Base-by-base conservation (phyloP, 2,113 vertebrate genomes). In the Ameiurus melas region DNA sequence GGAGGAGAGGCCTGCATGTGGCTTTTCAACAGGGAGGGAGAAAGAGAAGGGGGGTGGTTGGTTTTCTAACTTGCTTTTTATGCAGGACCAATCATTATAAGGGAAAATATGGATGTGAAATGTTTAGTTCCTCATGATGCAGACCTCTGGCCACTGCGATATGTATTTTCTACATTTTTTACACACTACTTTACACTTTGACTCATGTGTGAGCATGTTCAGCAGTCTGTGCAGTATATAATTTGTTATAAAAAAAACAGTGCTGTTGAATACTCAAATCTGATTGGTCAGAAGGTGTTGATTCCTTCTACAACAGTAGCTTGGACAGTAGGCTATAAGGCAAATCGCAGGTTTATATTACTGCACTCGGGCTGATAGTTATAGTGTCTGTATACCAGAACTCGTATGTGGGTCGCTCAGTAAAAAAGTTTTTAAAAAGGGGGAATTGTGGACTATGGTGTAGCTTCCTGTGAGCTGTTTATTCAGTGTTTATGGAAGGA, bases 1-100 rank as follows among this genome's bases (percentile, higher is more conserved):
- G 85, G 88, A 79, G 91, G 90, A 92, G 88, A 53, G 87, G 83
- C 86, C 89, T 81, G 64, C 60, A 64, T 87, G 66, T 68, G 62
- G 86, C 81, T 83, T 89, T 14, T 90, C 86, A 89, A 27, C 20
- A 43, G 57, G 75, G 57, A 89, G 39, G 2, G 73, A 51, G 25
- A 70, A 39, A 55, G 14, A 20, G 22, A 79, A 86, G n/a, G 1
- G 55, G 16, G 55, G 55, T 17, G 19, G 43, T 22, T 47, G 8
- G 0, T 68, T 27, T 68, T 53, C 22, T 10, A 66, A 47, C 62
- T 19, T 84, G 60, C 36, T 84, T 84, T 83, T 84, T 84, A 83
- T 68, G 25, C 82, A 84, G 60, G 25, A 53, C 43, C 62, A 70
- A 84, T 84, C 83, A 84, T 39, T 84, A 68, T 3, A 84, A 2